Evolutionary conservation across 2,113 vertebrate genomes (phyloP), one percentile per base, ranked within the genome.

Genomic region (Apteryx mantelli): DNA sequence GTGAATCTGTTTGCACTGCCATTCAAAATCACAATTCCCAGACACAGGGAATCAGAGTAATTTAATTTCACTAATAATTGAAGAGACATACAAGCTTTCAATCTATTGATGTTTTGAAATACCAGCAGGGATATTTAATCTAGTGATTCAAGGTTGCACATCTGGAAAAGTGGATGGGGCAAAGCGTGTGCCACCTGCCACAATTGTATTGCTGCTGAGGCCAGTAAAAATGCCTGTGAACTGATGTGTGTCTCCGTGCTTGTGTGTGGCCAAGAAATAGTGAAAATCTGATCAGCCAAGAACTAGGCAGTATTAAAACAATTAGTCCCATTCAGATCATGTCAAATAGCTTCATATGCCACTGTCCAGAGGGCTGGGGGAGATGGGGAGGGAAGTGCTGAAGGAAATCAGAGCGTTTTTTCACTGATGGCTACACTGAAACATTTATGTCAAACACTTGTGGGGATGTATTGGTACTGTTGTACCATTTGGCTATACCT

Each of bases 341-440:
- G 75, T 79, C 28, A 69, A 78, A 78, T 8, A 68, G 11, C 14
- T 79, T 86, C 78, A 34, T 71, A 50, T 61, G 66, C 56, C 44
- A 36, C 13, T 56, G 26, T 34, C 20, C 42, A 0, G 1, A 66
- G 52, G 15, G 5, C 13, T 83, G 32, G n/a, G 7, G 11, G 3
- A 38, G 34, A 26, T 60, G 44, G 7, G 18, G 44, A 60, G 22
- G 32, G 40, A 68, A 48, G 44, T 21, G 11, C 48, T 70, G 78
- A 42, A 36, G 48, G 61, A 75, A 75, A 28, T 79, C 71, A 38
- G 36, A 64, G 42, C 46, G 30, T 56, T 86, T 64, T 40, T 58
- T 74, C 25, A 11, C 30, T 86, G 10, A 44, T 46, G n/a, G 13
- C 36, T 48, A 53, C 30, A 40, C 18, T 36, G 14, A 73, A 91